Percentiles rank a stretch among this genome's conserved stretches.
These are phyloP conservation scores for Hydroisotoma schaefferi DNA, from an alignment of 2,888 invertebrate species.

Conservation along the genomic window DNA sequence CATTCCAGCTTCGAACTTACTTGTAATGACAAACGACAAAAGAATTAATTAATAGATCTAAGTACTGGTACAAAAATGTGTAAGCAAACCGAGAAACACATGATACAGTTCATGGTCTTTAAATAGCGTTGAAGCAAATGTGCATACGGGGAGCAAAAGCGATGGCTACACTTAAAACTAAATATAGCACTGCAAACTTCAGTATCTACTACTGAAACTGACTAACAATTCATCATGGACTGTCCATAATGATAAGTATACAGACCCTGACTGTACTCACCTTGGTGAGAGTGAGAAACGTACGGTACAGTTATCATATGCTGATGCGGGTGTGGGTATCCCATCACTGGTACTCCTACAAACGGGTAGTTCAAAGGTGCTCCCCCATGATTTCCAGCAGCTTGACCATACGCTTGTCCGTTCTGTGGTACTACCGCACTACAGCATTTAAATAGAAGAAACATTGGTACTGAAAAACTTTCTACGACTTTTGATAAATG, in stretches of 20 bases:
- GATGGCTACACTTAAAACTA: no score
- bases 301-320: constrained; percentile 18
- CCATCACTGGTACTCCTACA: constrained; percentile 33
- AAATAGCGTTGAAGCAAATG: no score
- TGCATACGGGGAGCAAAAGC: no score
- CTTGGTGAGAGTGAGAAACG: constrained; percentile 30
- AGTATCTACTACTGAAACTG: neutral
- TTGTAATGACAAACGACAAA: no score
- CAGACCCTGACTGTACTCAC: constrained; percentile 23
- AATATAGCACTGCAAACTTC: no score
- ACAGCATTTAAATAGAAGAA: neutral
- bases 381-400: constrained; percentile 35
- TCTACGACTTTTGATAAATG: neutral
- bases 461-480: neutral
- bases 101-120: no score
- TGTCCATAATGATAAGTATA: constrained; percentile 10
- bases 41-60: no score
- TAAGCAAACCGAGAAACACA: no score
- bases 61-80: no score
- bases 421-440: constrained; percentile 42
- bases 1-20: no score
- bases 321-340: constrained; percentile 21
- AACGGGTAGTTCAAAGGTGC: constrained; percentile 26
- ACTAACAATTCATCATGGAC: constrained; percentile 11
- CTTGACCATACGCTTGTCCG: constrained; percentile 44